Evolutionary conservation across 2,888 invertebrate genomes (phyloP).

Genomic region (Phoenoteleia sp.): DNA sequence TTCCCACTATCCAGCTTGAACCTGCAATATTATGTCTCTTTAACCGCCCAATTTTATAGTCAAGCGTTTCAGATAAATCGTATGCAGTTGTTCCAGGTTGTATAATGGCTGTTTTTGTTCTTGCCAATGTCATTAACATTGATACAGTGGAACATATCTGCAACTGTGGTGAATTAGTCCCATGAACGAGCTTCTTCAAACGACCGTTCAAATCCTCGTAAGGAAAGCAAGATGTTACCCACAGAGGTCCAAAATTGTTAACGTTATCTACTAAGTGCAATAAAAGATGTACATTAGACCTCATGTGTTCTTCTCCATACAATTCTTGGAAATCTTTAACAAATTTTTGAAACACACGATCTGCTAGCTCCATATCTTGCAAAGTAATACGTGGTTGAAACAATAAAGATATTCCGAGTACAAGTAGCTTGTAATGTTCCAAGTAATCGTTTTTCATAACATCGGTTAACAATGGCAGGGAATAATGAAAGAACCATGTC

Average conservation of each 20-base stretch:
- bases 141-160: conserved; percentile 54
- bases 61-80: conserved; percentile 18
- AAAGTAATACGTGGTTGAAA: conserved; percentile 35
- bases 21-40: conserved; percentile 28
- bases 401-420: conserved; percentile 63
- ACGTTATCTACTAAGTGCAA: background rate
- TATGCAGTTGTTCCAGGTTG: conserved; percentile 16
- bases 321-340: conserved; percentile 48
- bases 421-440: conserved; percentile 63
- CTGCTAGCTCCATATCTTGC: conserved; percentile 49
- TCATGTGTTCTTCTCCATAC: conserved; percentile 25
- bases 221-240: too few species aligned
- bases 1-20: conserved; percentile 25
- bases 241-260: too few species aligned
- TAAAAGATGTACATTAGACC: background rate
- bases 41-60: conserved; percentile 34
- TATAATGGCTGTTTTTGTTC: conserved; percentile 37
- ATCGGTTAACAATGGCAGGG: conserved; percentile 69
- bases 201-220: too few species aligned
- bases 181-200: conserved; percentile 27
- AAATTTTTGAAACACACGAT: conserved; percentile 50
- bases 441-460: conserved; percentile 69
- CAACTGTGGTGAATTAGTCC: conserved; percentile 53
- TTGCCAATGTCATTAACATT: conserved; percentile 22
- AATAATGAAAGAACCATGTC: conserved; percentile 70